These are phyloP conservation scores for Gobiocypris rarus DNA, from an alignment of 2,113 vertebrate species.

Conservation along the genomic window DNA sequence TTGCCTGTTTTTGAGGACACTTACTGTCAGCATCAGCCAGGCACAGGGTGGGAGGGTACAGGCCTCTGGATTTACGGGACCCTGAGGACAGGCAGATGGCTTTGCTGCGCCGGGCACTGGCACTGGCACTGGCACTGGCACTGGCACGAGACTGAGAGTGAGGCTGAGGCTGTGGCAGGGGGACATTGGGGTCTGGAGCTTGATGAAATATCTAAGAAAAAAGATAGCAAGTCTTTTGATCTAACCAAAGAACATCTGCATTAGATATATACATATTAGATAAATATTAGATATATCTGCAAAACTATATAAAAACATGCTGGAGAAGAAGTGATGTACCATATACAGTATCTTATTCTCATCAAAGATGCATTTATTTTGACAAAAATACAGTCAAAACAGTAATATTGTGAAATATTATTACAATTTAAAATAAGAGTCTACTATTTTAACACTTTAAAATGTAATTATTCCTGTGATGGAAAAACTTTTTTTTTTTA, in stretches of 20 bases:
- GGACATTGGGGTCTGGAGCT: slow-evolving; percentile 89
- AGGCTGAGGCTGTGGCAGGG: slow-evolving; percentile 88
- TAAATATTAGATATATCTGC: too few species aligned
- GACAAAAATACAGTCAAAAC: neutral
- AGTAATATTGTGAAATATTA: neutral
- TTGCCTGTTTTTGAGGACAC: slow-evolving; percentile 59
- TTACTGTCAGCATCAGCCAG: slow-evolving; percentile 96
- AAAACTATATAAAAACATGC: neutral
- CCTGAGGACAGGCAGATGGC: slow-evolving; percentile 95
- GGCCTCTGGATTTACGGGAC: slow-evolving; percentile 86
- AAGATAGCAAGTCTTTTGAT: neutral
- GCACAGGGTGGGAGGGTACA: slow-evolving; percentile 85
- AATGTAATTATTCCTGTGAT: neutral
- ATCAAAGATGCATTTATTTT: neutral
- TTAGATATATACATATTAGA: too few species aligned
- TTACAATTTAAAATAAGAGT: neutral
- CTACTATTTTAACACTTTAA: neutral
- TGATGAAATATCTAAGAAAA: slow-evolving; percentile 87
- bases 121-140: slow-evolving; percentile 83
- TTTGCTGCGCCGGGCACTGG: slow-evolving; percentile 85
- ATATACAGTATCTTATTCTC: neutral
- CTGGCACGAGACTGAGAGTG: slow-evolving; percentile 74
- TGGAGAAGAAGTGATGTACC: neutral
- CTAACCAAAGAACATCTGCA: neutral
- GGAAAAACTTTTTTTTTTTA: neutral